Conservation (phyloP, 35 echinoderm and acorn worm species). For the Anneissia japonica region DNA sequence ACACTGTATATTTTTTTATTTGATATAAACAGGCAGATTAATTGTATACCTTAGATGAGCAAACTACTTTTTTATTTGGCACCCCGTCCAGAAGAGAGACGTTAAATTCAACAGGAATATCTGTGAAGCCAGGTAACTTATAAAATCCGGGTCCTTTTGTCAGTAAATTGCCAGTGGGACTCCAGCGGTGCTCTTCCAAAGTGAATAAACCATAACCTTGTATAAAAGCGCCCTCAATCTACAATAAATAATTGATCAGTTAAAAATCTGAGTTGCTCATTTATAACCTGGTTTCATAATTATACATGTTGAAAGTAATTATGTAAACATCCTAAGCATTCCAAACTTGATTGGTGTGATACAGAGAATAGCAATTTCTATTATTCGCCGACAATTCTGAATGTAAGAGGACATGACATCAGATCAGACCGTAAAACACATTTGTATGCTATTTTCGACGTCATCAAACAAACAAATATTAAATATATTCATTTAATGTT, state of each 20-base stretch:
- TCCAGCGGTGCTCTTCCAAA: constrained; percentile 65
- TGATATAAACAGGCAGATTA: too few relatives aligned
- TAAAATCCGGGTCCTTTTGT: constrained; percentile 88
- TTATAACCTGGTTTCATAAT: too few relatives aligned
- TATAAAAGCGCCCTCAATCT: constrained; percentile 87
- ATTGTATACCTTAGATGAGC: constrained; percentile 75
- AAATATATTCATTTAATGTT: too few relatives aligned
- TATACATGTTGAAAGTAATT: too few relatives aligned
- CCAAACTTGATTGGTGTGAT: not conserved
- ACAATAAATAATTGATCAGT: not conserved
- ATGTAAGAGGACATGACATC: too few relatives aligned
- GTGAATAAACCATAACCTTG: constrained; percentile 79
- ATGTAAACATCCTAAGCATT: too few relatives aligned
- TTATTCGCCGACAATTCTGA: not conserved
- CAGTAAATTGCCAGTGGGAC: constrained; percentile 59
- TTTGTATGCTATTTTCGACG: too few relatives aligned
- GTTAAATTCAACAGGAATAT: constrained; percentile 72
- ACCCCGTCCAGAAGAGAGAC: constrained; percentile 54
- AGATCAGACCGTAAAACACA: too few relatives aligned
- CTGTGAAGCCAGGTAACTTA: constrained; percentile 72
- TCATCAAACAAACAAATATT: too few relatives aligned
- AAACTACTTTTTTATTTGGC: constrained; percentile 39
- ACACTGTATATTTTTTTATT: too few relatives aligned
- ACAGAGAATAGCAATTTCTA: not conserved
- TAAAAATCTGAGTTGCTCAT: not conserved